A percentile compares a stretch with the other conserved stretches of the same genome.
Conservation (phyloP, 2,797 vertebrate genomes). For the Crenuchus spilurus region DNA sequence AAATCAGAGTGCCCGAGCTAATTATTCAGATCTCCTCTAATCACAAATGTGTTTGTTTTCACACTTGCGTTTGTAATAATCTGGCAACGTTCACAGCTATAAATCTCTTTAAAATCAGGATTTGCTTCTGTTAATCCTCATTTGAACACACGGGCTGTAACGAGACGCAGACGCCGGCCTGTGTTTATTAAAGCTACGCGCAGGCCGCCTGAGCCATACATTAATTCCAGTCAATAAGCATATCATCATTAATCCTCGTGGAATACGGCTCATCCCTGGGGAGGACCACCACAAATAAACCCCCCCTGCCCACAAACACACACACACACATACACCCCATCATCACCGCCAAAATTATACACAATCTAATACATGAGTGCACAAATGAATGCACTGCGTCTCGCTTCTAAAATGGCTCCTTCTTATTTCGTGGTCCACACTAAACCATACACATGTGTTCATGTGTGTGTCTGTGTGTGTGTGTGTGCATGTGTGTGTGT, state of each 20-base stretch:
- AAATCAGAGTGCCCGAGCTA: not conserved
- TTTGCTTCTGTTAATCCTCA: conserved; percentile 33
- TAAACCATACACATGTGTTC: not conserved
- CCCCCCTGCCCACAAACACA: conserved; percentile 1
- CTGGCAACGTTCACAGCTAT: conserved; percentile 21
- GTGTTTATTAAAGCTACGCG: conserved; percentile 36
- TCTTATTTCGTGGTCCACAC: conserved; percentile 24
- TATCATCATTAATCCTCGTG: conserved; percentile 61
- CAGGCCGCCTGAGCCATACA: conserved; percentile 43
- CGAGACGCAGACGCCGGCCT: not conserved
- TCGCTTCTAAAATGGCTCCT: conserved; percentile 24
- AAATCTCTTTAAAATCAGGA: conserved; percentile 37
- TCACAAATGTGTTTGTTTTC: conserved; percentile 39
- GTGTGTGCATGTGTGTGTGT: not conserved
- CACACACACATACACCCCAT: conserved; percentile 18
- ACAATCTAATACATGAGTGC: conserved; percentile 47
- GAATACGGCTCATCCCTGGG: conserved; percentile 53
- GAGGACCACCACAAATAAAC: conserved; percentile 50
- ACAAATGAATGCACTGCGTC: conserved; percentile 6
- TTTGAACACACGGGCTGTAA: not conserved
- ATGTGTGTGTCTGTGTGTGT: conserved; percentile 1
- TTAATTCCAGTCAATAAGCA: conserved; percentile 63
- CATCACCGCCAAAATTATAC: conserved; percentile 47
- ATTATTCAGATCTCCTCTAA: conserved; percentile 25
- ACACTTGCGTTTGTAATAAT: conserved; percentile 31